A percentile compares a stretch with the other conserved stretches of the same genome.
These are phyloP conservation scores for Frankliniella intonsa DNA, from an alignment of 2,888 invertebrate species.

Conservation along the genomic window DNA sequence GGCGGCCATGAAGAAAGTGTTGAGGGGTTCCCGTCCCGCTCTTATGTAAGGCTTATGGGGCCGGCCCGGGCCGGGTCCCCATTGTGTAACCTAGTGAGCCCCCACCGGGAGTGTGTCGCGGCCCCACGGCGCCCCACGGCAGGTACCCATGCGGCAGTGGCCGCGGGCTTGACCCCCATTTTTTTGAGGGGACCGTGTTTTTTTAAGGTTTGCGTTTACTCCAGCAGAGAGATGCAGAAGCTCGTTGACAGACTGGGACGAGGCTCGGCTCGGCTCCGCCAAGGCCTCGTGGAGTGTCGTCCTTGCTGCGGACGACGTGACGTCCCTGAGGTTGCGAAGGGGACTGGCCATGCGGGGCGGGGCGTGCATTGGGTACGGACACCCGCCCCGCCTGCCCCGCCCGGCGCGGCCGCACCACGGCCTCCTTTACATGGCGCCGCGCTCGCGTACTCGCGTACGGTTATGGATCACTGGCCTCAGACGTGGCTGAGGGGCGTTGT, in stretches of 20 bases:
- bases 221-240: neutral
- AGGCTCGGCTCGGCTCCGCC: neutral
- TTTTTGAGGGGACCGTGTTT: neutral
- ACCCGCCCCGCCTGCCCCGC: neutral
- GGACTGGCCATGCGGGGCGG: too few species aligned
- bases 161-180: neutral
- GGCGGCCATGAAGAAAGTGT: slow-evolving; percentile 23
- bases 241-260: neutral
- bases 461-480: neutral
- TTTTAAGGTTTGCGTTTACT: neutral
- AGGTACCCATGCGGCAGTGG: neutral
- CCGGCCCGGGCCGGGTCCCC: neutral
- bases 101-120: slow-evolving; percentile 14
- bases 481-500: neutral
- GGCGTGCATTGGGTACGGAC: neutral
- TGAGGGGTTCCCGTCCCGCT: slow-evolving; percentile 13
- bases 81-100: slow-evolving; percentile 23
- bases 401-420: neutral
- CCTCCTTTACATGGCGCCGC: neutral
- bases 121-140: neutral
- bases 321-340: neutral
- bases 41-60: slow-evolving; percentile 4
- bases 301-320: neutral
- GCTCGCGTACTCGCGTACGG: neutral
- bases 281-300: neutral